phyloP scores from a whole-genome alignment of 2,888 invertebrate species.

The Tortrix viridana region DNA sequence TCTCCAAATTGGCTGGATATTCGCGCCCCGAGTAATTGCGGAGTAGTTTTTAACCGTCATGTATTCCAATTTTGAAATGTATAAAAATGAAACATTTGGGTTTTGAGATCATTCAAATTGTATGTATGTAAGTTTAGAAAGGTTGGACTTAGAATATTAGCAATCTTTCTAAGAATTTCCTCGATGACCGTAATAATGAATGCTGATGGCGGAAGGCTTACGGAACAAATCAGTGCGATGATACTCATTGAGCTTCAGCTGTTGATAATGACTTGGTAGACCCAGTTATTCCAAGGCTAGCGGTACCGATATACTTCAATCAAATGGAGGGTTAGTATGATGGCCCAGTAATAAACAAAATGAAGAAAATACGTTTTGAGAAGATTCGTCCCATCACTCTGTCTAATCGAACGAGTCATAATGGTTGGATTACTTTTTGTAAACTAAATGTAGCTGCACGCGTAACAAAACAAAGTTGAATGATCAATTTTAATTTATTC shows the following conservation, averaged over 20 bases:
- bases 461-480: no score
- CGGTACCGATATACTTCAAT: constrained; percentile 31
- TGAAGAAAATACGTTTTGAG: constrained; percentile 6
- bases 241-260: constrained; percentile 20
- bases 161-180: constrained; percentile 4
- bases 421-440: neutral
- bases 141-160: constrained; percentile 1
- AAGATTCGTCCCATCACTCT: constrained; percentile 10
- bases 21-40: constrained; percentile 51
- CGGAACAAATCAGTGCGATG: constrained; percentile 19
- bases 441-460: no score
- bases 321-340: constrained; percentile 26
- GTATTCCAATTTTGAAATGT: constrained; percentile 23
- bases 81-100: neutral
- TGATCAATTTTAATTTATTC: no score
- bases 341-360: constrained; percentile 13
- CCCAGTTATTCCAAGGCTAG: constrained; percentile 28
- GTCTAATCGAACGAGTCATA: neutral
- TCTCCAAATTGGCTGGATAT: constrained; percentile 63
- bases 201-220: constrained; percentile 23
- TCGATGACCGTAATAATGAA: constrained; percentile 24
- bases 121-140: constrained; percentile 18
- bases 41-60: constrained; percentile 34
- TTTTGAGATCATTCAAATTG: neutral
- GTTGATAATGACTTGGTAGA: constrained; percentile 27